Conservation (phyloP, 2,888 invertebrate genomes). For the Tetropium fuscum region DNA sequence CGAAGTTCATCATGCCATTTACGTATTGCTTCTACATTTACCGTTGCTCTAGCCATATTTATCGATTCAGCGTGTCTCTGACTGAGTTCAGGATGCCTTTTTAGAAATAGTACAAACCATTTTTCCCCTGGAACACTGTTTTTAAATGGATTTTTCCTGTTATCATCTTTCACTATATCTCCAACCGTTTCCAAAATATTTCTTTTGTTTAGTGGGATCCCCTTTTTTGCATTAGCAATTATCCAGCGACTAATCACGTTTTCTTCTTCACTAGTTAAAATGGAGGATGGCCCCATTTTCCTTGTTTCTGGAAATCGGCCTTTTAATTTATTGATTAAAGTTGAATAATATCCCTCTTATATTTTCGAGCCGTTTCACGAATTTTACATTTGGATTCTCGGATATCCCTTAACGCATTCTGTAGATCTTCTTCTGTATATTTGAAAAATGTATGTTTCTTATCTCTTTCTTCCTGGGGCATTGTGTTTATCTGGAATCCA, state of each 20-base stretch:
- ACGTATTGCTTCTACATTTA: not conserved
- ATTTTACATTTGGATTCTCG: not conserved
- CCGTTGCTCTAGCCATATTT: not conserved
- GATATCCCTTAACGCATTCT: not conserved
- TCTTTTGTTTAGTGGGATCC: not conserved
- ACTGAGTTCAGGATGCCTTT: not conserved
- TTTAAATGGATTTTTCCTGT: not conserved
- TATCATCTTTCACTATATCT: not conserved
- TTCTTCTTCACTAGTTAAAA: not conserved
- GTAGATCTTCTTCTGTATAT: conserved; percentile 2
- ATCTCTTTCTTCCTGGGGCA: too few relatives aligned
- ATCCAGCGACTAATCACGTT: not conserved
- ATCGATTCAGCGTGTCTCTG: not conserved
- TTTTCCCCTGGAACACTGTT: not conserved
- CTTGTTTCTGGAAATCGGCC: not conserved
- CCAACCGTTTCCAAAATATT: not conserved
- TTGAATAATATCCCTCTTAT: not conserved
- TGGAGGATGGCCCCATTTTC: not conserved
- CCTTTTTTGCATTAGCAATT: conserved; percentile 2
- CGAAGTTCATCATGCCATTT: not conserved
- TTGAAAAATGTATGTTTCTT: not conserved
- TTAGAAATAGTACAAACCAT: not conserved
- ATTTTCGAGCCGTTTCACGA: not conserved
- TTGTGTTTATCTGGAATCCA: too few relatives aligned
- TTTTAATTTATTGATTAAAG: conserved; percentile 2